phyloP scores from a whole-genome alignment of 1,140 invertebrate genomes.

The Dryas iulia region DNA sequence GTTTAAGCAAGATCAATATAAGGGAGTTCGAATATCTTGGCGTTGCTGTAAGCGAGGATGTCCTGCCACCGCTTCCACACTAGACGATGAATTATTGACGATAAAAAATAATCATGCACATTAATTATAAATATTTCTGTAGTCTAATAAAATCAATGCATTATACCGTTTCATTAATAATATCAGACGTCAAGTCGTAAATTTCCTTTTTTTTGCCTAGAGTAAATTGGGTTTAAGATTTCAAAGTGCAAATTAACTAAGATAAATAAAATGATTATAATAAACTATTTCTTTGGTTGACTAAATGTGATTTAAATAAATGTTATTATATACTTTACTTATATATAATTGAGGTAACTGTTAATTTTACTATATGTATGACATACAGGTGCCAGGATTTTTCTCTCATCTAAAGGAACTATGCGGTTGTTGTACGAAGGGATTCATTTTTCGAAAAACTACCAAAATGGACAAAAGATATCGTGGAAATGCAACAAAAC shows the following conservation, averaged over 20 bases:
- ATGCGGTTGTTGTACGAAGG: conserved; percentile 42
- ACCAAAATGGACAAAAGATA: conserved; percentile 49
- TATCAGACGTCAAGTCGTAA: too few species aligned
- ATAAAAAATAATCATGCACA: conserved; percentile 30
- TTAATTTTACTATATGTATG: conserved; percentile 19
- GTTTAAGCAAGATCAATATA: not conserved
- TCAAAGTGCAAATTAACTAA: too few species aligned
- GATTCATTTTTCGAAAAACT: conserved; percentile 48
- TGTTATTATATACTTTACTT: too few species aligned
- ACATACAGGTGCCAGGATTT: conserved; percentile 34
- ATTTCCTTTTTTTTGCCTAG: too few species aligned
- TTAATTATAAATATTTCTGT: too few species aligned
- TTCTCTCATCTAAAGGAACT: conserved; percentile 41
- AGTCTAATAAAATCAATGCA: too few species aligned
- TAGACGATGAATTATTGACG: conserved; percentile 11
- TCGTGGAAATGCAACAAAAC: conserved; percentile 59
- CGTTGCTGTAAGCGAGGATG: conserved; percentile 38
- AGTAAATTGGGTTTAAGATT: too few species aligned
- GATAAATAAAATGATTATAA: not conserved
- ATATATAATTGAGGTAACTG: not conserved
- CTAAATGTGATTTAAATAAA: too few species aligned
- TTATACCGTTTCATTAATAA: too few species aligned
- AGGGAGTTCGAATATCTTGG: conserved; percentile 31
- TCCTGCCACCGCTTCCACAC: conserved; percentile 32
- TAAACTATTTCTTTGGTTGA: too few species aligned